Percentiles rank a stretch among this genome's conserved stretches.
Conservation (phyloP, 2,888 invertebrate species). For the Ceratothoa steindachneri region DNA sequence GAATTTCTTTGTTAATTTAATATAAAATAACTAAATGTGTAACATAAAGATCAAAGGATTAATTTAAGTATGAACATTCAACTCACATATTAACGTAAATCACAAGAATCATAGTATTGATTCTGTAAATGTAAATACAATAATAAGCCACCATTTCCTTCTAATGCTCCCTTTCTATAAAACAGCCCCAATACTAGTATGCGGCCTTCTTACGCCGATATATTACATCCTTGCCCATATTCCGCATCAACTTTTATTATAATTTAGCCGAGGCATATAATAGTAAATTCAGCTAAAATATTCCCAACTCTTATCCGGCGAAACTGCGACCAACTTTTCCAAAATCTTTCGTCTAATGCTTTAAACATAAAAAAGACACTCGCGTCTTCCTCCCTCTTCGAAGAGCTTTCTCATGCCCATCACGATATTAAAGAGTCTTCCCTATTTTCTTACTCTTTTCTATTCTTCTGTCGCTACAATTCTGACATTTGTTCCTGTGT, state of each 20-base stretch:
- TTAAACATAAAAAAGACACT: conserved; percentile 1
- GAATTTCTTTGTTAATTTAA: no score
- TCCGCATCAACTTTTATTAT: conserved; percentile 5
- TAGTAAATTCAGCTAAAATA: background rate
- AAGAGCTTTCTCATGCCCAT: conserved; percentile 3
- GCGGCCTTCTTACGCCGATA: background rate
- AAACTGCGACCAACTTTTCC: background rate
- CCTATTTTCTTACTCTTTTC: conserved; percentile 5
- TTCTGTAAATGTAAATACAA: no score
- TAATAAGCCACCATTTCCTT: no score
- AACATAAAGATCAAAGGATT: no score
- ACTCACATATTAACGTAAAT: no score
- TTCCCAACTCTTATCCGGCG: background rate
- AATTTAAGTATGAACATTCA: no score
- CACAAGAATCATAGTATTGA: no score
- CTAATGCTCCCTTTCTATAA: no score
- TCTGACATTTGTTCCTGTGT: conserved; percentile 10
- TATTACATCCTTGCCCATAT: conserved; percentile 1
- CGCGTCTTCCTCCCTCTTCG: background rate
- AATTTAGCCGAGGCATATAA: background rate
- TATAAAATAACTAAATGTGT: no score
- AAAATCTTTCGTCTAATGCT: conserved; percentile 10
- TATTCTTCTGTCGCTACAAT: conserved; percentile 8
- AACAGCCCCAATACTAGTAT: no score
- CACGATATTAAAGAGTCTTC: conserved; percentile 10